Percentiles rank a stretch among this genome's conserved stretches.
These are phyloP conservation scores for Microcaecilia unicolor DNA, from an alignment of 2,797 vertebrate genomes.

Conservation along the genomic window DNA sequence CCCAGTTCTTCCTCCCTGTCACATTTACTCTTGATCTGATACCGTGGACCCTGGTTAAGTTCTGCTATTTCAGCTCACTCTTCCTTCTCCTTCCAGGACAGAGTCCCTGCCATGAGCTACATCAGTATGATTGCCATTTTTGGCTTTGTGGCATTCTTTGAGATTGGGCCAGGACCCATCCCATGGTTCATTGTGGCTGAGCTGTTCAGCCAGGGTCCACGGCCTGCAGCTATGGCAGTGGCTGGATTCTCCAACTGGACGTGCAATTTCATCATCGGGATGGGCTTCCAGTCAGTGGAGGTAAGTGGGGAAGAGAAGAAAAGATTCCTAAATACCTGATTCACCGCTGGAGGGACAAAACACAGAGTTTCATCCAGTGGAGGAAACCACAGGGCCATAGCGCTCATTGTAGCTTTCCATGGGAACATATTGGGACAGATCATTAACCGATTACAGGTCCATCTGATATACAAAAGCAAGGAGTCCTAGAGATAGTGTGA, in stretches of 20 bases:
- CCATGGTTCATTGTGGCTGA: slow-evolving; percentile 91
- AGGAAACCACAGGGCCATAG: too few relatives aligned
- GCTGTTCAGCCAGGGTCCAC: slow-evolving; percentile 83
- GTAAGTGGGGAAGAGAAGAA: slow-evolving; percentile 48
- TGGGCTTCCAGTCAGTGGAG: slow-evolving; percentile 79
- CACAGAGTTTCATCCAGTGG: too few relatives aligned
- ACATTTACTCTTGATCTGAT: too few relatives aligned
- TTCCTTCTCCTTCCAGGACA: slow-evolving; percentile 49
- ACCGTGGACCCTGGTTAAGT: too few relatives aligned
- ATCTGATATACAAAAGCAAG: too few relatives aligned
- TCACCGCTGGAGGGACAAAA: too few relatives aligned
- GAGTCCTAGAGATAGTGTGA: too few relatives aligned
- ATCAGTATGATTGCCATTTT: slow-evolving; percentile 78
- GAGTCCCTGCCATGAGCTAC: slow-evolving; percentile 70
- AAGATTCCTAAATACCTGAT: too few relatives aligned
- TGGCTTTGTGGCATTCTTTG: slow-evolving; percentile 86
- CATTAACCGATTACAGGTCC: too few relatives aligned
- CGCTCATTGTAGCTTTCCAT: too few relatives aligned
- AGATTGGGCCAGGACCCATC: slow-evolving; percentile 83
- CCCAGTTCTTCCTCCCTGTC: too few relatives aligned
- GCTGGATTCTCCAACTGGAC: slow-evolving; percentile 85
- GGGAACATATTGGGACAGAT: too few relatives aligned
- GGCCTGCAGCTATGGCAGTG: slow-evolving; percentile 80
- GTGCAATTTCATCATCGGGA: slow-evolving; percentile 80
- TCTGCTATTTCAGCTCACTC: not conserved